Evolutionary conservation across 30 jellyfish, hydroid and myxozoan genomes (phyloP).

Genomic region (Aurelia aurita): DNA sequence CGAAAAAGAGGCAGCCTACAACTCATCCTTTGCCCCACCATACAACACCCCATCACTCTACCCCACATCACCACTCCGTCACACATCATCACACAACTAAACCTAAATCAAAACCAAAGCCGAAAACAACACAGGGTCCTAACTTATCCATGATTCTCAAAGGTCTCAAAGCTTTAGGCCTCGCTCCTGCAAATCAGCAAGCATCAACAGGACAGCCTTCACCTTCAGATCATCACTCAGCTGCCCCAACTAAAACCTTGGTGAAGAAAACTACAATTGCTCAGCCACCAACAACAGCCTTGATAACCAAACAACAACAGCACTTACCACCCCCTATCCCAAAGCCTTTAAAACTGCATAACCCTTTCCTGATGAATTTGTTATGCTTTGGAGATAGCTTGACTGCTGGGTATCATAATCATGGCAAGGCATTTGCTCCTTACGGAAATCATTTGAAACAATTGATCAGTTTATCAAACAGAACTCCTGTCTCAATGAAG

Average conservation of each 20-base stretch:
- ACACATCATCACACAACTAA: constrained; percentile 39
- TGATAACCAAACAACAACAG: constrained; percentile 17
- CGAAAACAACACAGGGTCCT: constrained; percentile 72
- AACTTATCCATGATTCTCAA: constrained; percentile 73
- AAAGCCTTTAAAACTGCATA: constrained; percentile 75
- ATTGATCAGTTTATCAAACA: constrained; percentile 45
- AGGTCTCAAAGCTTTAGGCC: constrained; percentile 89
- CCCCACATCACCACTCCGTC: constrained; percentile 32
- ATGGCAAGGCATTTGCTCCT: constrained; percentile 91
- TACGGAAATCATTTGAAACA: constrained; percentile 79
- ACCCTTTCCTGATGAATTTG: constrained; percentile 73
- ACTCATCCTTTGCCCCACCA: constrained; percentile 29
- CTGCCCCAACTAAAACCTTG: constrained; percentile 18
- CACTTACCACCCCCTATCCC: constrained; percentile 81
- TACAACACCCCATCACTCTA: constrained; percentile 34
- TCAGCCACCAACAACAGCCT: constrained; percentile 31
- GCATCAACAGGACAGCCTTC: constrained; percentile 63
- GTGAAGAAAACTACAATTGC: constrained; percentile 1
- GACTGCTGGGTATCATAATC: constrained; percentile 96
- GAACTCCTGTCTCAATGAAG: constrained; percentile 61
- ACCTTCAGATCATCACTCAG: constrained; percentile 19
- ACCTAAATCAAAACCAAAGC: constrained; percentile 38
- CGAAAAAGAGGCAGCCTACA: constrained; percentile 10
- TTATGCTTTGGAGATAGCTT: constrained; percentile 97
- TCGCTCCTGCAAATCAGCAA: constrained; percentile 40